Base-by-base conservation (phyloP, 2,797 vertebrate genomes). In the Chrosomus eos region DNA sequence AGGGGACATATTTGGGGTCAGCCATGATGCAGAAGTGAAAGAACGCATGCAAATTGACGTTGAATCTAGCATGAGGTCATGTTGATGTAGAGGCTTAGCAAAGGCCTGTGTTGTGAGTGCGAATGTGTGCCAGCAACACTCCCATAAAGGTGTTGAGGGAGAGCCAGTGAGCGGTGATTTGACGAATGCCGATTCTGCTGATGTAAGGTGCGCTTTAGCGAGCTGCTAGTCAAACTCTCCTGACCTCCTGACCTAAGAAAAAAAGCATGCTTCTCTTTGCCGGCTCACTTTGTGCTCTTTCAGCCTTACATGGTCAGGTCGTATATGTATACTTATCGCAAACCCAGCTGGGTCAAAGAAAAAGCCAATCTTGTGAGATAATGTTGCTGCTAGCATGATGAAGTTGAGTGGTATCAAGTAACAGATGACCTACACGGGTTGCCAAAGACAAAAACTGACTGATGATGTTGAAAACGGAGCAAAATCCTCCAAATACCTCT, bases 21-120 rank as follows among this genome's bases (percentile, higher is more conserved):
- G 87, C 38, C 83, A 78, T 89, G 90, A 93, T 92, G 89, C 88
- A 91, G 90, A 91, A 91, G 91, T 88, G 74, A 81, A 64, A 87
- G 90, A 84, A 85, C 88, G 89, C 91, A 91, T 93, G 90, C 67
- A 93, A 92, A 93, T 91, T 91, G 88, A 88, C 86, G 75, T 66
- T 85, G 86, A 90, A 87, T 84, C 43, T 36, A 83, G 87, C 66
- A 78, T 93, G 93, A 93, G 91, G 90, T 94, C 93, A 93, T 94
- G 88, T 92, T 81, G 43, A 83, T 82, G n/a, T 43, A 76, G 40
- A 18, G 55, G 71, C 40, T 72, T 4, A 51, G 64, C 66, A 40
- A 31, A 40, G 28, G 58, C 28, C 28, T 6, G 40, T 45, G 14
- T 36, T 64, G 76, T 43, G 55, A 43, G 55, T 23, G 8, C 1